phyloP scores from a whole-genome alignment of 1,140 invertebrate genomes.

The Drosophila kanapiae region DNA sequence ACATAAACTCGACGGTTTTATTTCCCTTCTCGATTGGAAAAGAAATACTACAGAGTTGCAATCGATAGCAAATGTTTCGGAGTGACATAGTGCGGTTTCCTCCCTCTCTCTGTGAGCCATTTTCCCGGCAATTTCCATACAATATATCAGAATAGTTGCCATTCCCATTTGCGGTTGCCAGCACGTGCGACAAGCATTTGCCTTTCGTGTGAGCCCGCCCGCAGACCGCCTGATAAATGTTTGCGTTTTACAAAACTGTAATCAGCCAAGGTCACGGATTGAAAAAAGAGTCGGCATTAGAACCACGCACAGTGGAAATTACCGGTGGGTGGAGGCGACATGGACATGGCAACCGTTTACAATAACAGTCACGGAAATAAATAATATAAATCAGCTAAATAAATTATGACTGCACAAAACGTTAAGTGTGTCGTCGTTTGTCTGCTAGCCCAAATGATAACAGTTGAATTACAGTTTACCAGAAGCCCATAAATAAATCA shows the following conservation, averaged over 20 bases:
- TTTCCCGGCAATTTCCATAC: slow-evolving; percentile 17
- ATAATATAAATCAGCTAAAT: slow-evolving; percentile 39
- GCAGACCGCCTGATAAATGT: slow-evolving; percentile 24
- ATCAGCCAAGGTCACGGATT: slow-evolving; percentile 36
- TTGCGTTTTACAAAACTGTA: slow-evolving; percentile 48
- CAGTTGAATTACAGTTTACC: slow-evolving; percentile 15
- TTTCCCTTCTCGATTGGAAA: slow-evolving; percentile 1
- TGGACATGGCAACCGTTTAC: slow-evolving; percentile 17
- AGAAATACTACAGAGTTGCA: background rate
- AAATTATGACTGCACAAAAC: slow-evolving; percentile 30
- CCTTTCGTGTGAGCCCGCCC: slow-evolving; percentile 25
- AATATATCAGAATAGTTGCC: slow-evolving; percentile 37
- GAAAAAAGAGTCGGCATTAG: background rate
- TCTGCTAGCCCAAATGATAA: slow-evolving; percentile 5
- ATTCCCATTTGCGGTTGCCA: slow-evolving; percentile 29
- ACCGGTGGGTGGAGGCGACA: background rate
- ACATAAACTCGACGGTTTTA: slow-evolving; percentile 54
- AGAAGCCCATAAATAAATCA: slow-evolving; percentile 31
- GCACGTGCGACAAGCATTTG: slow-evolving; percentile 51
- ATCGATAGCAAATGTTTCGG: slow-evolving; percentile 43
- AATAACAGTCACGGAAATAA: slow-evolving; percentile 45
- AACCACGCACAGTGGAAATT: slow-evolving; percentile 41
- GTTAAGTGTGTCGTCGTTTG: slow-evolving; percentile 4
- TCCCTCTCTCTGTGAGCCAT: background rate
- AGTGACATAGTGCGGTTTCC: slow-evolving; percentile 12